A percentile compares a stretch with the other conserved stretches of the same genome.
phyloP scores from a whole-genome alignment of 2,888 invertebrate species.

The Neria commutata region DNA sequence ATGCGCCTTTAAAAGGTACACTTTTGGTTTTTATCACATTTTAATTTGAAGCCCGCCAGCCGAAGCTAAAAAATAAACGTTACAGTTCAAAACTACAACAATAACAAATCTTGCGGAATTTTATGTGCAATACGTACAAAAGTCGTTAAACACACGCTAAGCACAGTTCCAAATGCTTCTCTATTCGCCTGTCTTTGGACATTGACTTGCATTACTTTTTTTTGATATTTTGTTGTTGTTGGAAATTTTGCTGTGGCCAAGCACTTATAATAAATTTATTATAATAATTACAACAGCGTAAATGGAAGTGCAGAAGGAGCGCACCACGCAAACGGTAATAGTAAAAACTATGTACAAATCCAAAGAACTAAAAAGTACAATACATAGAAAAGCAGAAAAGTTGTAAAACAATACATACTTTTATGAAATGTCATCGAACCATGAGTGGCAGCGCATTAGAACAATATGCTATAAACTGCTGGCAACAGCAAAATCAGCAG shows the following conservation, averaged over 20 bases:
- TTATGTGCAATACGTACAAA: too few species aligned
- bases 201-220: too few species aligned
- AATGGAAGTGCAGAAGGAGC: not conserved
- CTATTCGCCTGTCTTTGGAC: too few species aligned
- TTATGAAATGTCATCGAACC: constrained; percentile 57
- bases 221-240: constrained; percentile 30
- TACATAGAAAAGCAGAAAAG: not conserved
- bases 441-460: constrained; percentile 37
- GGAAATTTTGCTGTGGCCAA: constrained; percentile 30
- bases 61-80: not conserved
- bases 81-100: not conserved
- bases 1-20: too few species aligned
- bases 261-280: constrained; percentile 43
- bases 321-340: not conserved
- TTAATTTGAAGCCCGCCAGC: not conserved
- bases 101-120: too few species aligned
- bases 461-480: constrained; percentile 2
- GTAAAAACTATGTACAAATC: constrained; percentile 12
- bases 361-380: constrained; percentile 9
- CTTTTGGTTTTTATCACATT: not conserved
- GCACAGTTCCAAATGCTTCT: too few species aligned
- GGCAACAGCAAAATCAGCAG: not conserved
- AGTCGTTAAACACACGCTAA: not conserved
- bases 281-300: constrained; percentile 46
- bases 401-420: constrained; percentile 25